Conservation (phyloP, 2,113 vertebrate genomes). For the Lepus timidus region DNA sequence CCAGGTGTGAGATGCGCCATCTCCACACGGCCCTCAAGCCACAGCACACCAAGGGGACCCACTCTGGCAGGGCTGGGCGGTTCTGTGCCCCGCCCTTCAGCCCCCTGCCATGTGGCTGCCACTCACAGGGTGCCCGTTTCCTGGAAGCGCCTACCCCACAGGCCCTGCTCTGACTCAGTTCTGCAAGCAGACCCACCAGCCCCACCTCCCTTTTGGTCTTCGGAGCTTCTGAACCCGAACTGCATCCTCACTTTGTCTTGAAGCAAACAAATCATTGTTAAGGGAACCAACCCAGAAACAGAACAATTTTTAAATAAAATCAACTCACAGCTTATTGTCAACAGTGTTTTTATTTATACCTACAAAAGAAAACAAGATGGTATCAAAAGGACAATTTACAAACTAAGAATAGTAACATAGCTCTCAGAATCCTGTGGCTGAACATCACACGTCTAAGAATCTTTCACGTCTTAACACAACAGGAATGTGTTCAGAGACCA, state of each 20-base stretch:
- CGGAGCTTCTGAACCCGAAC: conserved; percentile 42
- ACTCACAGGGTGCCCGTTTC: too few species aligned
- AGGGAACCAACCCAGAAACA: not conserved
- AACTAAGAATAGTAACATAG: conserved; percentile 90
- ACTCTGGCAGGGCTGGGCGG: not conserved
- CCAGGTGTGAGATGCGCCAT: not conserved
- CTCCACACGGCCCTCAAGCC: not conserved
- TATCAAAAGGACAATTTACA: conserved; percentile 93
- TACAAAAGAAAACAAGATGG: conserved; percentile 94
- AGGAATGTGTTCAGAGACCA: conserved; percentile 91
- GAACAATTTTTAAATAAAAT: conserved; percentile 81
- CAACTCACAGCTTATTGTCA: conserved; percentile 86
- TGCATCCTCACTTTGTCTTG: not conserved
- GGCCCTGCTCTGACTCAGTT: not conserved
- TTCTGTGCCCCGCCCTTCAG: not conserved
- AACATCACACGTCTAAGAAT: conserved; percentile 87
- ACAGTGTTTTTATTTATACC: conserved; percentile 93
- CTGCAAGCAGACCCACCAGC: not conserved
- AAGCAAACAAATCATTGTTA: not conserved
- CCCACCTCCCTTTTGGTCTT: not conserved
- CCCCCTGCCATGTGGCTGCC: too few species aligned
- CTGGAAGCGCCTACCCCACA: not conserved
- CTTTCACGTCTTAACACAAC: conserved; percentile 88
- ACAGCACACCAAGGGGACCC: not conserved
- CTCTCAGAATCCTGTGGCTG: conserved; percentile 89